Base-by-base conservation (phyloP, 2,113 vertebrate genomes). In the Ursus arctos region DNA sequence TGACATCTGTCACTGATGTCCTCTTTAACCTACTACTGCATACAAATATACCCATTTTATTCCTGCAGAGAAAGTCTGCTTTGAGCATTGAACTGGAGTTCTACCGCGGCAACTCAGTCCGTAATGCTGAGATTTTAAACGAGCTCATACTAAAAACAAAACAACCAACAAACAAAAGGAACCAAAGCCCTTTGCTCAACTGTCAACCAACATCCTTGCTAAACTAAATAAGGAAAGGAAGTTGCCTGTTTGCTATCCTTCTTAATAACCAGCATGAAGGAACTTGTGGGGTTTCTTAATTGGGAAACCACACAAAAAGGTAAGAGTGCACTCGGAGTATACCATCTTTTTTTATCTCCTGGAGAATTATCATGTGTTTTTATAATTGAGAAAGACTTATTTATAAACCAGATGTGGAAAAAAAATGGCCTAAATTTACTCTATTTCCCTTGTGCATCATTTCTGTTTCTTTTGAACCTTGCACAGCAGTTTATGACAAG, bases 371-470 rank as follows among this genome's bases (percentile, higher is more conserved):
- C 85, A 67, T 36, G n/a, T 87, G 97, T 97, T 97, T 97, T 97
- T 84, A 86, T 67, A 97, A 82, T 40, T 95, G 84, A 94, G 72
- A 97, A 96, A 96, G 74, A 69, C 43, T 94, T 96, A 96, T 91
- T 96, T 80, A 86, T 61, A 98, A 98, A 95, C 40, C 95, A 94
- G 72, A 63, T 90, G 43, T 88, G 47, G 47, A 36, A n/a, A 31
- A 47, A 86, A 90, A 71, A n/a, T 15, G 33, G 49, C 61, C 86
- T 88, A 93, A 95, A 97, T 97, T 96, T 93, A 93, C 6, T 96
- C 53, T 85, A 71, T 93, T 96, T 95, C 97, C 91, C 97, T 71
- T 91, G 74, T 84, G 95, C 8, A 89, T 82, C 72, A 91, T 87
- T 82, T 96, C 61, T 94, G 57, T 80, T 79, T 96, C 72, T 97